Evolutionary conservation across 1,140 invertebrate genomes (phyloP), one percentile per base, ranked within the genome.

Genomic region (Drosophila paulistorum): DNA sequence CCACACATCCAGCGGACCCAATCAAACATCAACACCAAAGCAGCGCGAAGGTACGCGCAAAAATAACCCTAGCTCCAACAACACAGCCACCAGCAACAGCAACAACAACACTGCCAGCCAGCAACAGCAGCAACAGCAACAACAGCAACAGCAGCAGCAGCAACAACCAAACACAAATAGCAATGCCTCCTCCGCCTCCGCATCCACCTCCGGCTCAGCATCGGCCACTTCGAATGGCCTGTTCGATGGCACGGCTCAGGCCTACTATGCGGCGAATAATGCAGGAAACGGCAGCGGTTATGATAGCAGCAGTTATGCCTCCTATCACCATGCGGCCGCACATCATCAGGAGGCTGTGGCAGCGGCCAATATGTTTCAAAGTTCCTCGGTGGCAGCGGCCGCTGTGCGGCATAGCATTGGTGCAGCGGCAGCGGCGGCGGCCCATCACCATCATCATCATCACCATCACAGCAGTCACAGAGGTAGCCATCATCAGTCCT

Each of bases 21-120:
- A 81, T 14, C 84, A 83, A 23, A 84, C 90, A 6, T 65, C 92
- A 92, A 93, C 92, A 85, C 93, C 92, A 92, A 96, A 96, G 92
- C 96, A 96, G 92, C 95, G 96, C 82, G 96, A 96, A 96, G 96
- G 75, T 75, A 90, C 77, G 64, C n/a, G 82, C 75, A 63, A 84
- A 76, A 89, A 81, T 77, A 92, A 80, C 64, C 89, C 82, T 76
- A 91, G 76, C 74, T 82, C 74, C 74, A 81, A 61, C 74, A 39
- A 13, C 11, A 39, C 37, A 39, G 11, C 77, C 74, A 85, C 59
- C 74, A 91, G 76, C 75, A 81, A 74, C 74, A 81, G 17, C 69
- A 91, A 77, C 71, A 89, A 20, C 62, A 70, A 30, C 62, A 51
- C 7, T 62, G 76, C 37, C 79, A 71, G 58, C 58, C 74, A 80